Conservation (phyloP, 2,888 invertebrate genomes). For the Nesidiocoris tenuis region DNA sequence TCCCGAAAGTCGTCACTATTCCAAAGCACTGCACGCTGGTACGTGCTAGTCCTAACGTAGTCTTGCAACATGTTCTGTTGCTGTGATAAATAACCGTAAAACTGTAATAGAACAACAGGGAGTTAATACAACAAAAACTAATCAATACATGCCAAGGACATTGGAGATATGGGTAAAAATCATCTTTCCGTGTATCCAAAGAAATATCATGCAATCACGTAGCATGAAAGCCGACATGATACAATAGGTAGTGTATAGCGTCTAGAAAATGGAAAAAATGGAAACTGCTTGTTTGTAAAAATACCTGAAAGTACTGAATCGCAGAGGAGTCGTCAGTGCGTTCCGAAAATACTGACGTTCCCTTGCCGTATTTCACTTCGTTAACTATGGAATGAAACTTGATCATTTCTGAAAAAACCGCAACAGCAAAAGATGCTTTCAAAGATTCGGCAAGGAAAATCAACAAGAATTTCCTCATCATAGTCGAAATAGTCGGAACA, state of each 20-base stretch:
- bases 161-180: neutral
- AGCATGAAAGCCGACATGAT: too few species aligned
- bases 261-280: too few species aligned
- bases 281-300: too few species aligned
- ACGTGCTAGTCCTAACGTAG: constrained; percentile 96
- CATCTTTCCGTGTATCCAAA: too few species aligned
- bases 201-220: too few species aligned
- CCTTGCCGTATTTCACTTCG: constrained; percentile 71
- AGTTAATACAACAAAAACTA: neutral
- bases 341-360: constrained; percentile 84
- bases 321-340: constrained; percentile 98
- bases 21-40: constrained; percentile 92
- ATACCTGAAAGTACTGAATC: constrained; percentile 91
- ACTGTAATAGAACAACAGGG: constrained; percentile 59
- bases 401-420: constrained; percentile 61
- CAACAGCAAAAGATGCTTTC: neutral
- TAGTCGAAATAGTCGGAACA: too few species aligned
- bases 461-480: too few species aligned
- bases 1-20: constrained; percentile 89
- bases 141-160: neutral
- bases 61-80: constrained; percentile 99
- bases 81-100: constrained; percentile 97
- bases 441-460: neutral
- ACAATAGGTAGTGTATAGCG: too few species aligned
- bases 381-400: constrained; percentile 72